Base-by-base conservation (phyloP, 2,797 vertebrate species). In the Linurgus olivaceus region DNA sequence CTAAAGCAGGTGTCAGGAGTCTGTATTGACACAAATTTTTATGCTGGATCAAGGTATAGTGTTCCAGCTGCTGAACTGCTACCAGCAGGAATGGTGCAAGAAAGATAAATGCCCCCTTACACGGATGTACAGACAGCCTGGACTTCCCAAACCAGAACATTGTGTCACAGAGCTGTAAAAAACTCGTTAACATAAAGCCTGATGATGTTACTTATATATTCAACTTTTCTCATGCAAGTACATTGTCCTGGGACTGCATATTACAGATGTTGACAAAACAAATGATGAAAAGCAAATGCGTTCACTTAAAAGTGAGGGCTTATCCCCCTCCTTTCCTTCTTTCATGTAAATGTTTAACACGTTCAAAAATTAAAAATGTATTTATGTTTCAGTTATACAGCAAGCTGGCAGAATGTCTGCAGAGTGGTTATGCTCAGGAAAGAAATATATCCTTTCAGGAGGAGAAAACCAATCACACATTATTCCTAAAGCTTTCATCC, bases 121-220 rank as follows among this genome's bases (percentile, higher is more conserved):
- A 45, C 0, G 2, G 70, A 58, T 0, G 0, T 47, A 47, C 31
- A 70, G 63, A 42, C 9, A 70, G 19, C 72, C n/a, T 50, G 2
- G 3, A 54, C 47, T 85, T 84, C 57, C 38, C 61, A 76, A 70
- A 24, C 11, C 26, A 63, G 45, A 81, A 28, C 15, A 31, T 1
- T 48, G 10, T 28, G 17, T 44, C 33, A 54, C 13, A 7, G 35
- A 57, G 35, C 11, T 37, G 35, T 59, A 76, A 86, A 82, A 59
- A 50, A 51, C 2, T 5, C 48, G 9, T 18, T 68, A 88, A 61
- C 20, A 23, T 35, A 71, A 74, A 29, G 31, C 18, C 18, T 61
- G 35, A 70, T 42, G n/a, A 74, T 44, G 10, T 35, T 80, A 70
- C 33, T 54, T 50, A 55, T 6, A 54, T 13, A 84, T 35, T 58